Conservation (phyloP, 2,797 vertebrate genomes). For the Onychomys leucogaster region DNA sequence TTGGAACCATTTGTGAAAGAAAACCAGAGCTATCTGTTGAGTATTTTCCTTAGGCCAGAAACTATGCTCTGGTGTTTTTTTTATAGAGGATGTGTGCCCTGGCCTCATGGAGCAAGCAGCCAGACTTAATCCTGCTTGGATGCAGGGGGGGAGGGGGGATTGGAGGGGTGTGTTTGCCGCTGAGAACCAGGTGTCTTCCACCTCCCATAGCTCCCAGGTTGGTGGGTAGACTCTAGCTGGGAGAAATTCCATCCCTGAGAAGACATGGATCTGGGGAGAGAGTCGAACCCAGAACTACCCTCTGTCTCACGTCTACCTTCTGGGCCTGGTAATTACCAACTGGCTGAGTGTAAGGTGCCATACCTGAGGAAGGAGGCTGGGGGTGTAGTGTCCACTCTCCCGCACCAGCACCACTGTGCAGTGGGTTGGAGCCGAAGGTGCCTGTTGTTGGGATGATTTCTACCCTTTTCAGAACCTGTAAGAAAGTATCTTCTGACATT, state of each 20-base stretch:
- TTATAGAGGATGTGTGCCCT: background rate
- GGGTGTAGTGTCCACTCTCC: background rate
- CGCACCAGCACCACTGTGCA: too few species aligned
- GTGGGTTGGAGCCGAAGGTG: background rate
- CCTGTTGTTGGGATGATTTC: background rate
- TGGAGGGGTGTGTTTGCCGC: background rate
- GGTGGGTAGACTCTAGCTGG: background rate
- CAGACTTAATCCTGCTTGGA: background rate
- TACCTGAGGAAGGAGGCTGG: background rate
- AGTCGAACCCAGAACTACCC: background rate
- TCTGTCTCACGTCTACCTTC: background rate
- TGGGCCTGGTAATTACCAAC: background rate
- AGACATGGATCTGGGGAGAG: background rate
- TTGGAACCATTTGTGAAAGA: background rate
- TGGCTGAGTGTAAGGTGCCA: background rate
- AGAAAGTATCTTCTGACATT: slow-evolving; percentile 14
- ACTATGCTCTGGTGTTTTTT: background rate
- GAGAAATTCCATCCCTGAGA: background rate
- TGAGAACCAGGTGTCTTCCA: background rate
- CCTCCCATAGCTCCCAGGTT: background rate
- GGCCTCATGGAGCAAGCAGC: background rate
- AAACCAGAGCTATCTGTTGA: background rate
- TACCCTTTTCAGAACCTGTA: background rate
- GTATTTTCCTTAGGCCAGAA: background rate
- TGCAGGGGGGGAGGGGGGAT: background rate